Conservation (phyloP, 2,113 vertebrate species). For the Natator depressus region DNA sequence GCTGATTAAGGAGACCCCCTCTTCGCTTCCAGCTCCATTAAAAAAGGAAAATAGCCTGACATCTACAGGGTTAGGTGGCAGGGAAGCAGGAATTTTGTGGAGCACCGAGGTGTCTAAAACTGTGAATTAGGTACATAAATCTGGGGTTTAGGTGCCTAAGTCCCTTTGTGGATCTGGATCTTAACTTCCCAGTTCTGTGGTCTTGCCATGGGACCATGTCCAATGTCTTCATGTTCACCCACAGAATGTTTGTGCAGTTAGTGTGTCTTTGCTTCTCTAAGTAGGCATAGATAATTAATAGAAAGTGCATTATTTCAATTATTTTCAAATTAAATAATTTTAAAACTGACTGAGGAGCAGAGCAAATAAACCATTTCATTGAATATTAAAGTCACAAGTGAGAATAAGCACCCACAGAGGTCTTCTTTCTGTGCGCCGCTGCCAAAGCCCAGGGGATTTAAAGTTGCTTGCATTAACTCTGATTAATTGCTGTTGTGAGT, state of each 20-base stretch:
- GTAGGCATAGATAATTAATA: not conserved
- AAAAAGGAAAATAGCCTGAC: not conserved
- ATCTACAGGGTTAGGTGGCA: too few species aligned
- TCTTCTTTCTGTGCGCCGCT: not conserved
- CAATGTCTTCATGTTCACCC: not conserved
- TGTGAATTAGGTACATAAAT: too few species aligned
- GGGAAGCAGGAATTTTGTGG: too few species aligned
- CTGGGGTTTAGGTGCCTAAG: too few species aligned
- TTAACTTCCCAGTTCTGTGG: too few species aligned
- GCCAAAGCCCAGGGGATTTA: not conserved
- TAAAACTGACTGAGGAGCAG: not conserved
- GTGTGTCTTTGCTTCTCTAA: not conserved
- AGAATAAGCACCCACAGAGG: not conserved
- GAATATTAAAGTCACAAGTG: conserved; percentile 28
- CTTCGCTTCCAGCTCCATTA: not conserved
- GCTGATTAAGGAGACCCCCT: not conserved
- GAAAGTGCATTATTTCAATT: conserved; percentile 1
- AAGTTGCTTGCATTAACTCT: not conserved
- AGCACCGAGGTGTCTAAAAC: too few species aligned
- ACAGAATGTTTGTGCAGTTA: not conserved
- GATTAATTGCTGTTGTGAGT: not conserved
- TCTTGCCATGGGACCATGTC: too few species aligned
- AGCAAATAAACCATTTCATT: conserved; percentile 16
- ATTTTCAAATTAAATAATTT: conserved; percentile 40
- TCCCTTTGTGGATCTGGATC: too few species aligned